Evolutionary conservation across 2,797 vertebrate species (phyloP).

Genomic region (Podarcis lilfordi): DNA sequence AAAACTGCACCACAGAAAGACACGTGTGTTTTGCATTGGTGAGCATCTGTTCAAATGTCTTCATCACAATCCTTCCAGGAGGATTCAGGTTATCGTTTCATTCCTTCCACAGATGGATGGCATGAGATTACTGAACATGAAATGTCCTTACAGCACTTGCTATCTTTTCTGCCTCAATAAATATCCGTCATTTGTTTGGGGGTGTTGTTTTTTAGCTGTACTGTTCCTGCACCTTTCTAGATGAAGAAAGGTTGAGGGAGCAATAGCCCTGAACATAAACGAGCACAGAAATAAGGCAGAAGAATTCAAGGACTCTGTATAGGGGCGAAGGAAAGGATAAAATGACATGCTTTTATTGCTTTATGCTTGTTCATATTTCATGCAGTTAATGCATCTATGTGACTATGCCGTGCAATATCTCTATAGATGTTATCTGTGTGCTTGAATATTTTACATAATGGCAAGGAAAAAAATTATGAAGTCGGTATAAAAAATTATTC

Average conservation of each 20-base stretch:
- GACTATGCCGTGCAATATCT: background rate
- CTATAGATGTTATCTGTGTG: slow-evolving; percentile 5
- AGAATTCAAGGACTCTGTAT: background rate
- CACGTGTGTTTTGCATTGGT: slow-evolving; percentile 15
- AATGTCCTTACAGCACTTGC: slow-evolving; percentile 43
- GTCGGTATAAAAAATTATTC: background rate
- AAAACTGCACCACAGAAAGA: background rate
- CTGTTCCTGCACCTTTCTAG: slow-evolving; percentile 66
- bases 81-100: slow-evolving; percentile 37
- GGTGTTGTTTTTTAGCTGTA: slow-evolving; percentile 20
- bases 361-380: background rate
- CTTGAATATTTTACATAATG: background rate
- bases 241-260: slow-evolving; percentile 59
- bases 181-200: slow-evolving; percentile 64
- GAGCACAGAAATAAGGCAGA: slow-evolving; percentile 20
- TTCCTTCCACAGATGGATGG: slow-evolving; percentile 44
- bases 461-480: background rate
- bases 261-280: slow-evolving; percentile 48
- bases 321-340: background rate
- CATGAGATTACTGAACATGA: slow-evolving; percentile 50
- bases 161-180: slow-evolving; percentile 69
- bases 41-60: slow-evolving; percentile 16
- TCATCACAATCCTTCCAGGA: slow-evolving; percentile 9
- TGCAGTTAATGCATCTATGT: background rate
- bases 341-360: background rate